Conservation (phyloP, 2,797 vertebrate species). For the Peromyscus eremicus region DNA sequence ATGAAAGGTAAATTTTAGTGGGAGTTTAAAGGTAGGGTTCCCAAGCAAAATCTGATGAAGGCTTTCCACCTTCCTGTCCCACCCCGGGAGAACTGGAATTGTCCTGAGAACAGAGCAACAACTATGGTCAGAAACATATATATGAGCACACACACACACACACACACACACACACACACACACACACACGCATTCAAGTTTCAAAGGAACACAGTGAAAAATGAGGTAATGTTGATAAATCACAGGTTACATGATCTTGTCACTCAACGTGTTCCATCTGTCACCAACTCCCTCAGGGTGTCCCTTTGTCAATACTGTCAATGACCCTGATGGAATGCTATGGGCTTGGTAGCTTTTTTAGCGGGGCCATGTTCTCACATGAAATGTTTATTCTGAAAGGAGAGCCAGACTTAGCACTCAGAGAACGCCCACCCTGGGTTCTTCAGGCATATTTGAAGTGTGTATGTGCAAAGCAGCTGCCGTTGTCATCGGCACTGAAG, state of each 20-base stretch:
- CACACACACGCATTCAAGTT: neutral
- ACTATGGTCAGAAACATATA: neutral
- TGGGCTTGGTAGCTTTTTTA: neutral
- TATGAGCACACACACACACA: neutral
- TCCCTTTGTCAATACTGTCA: neutral
- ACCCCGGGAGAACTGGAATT: neutral
- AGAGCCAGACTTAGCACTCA: neutral
- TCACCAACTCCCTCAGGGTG: neutral
- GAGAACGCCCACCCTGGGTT: neutral
- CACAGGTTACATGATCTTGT: neutral
- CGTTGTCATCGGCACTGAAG: neutral
- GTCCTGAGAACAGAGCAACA: neutral
- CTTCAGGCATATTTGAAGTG: neutral
- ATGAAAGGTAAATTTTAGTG: neutral
- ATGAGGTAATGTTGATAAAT: neutral
- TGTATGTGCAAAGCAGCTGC: neutral
- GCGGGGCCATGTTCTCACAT: neutral
- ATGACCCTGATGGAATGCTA: neutral
- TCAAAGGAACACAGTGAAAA: neutral
- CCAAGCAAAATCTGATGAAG: neutral
- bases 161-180: neutral
- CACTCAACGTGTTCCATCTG: neutral
- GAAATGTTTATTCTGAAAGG: neutral
- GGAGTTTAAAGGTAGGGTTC: neutral
- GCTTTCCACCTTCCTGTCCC: neutral